A percentile compares a stretch with the other conserved stretches of the same genome.
These are phyloP conservation scores for Aethina tumida DNA, from an alignment of 1,140 invertebrate genomes.

Conservation along the genomic window DNA sequence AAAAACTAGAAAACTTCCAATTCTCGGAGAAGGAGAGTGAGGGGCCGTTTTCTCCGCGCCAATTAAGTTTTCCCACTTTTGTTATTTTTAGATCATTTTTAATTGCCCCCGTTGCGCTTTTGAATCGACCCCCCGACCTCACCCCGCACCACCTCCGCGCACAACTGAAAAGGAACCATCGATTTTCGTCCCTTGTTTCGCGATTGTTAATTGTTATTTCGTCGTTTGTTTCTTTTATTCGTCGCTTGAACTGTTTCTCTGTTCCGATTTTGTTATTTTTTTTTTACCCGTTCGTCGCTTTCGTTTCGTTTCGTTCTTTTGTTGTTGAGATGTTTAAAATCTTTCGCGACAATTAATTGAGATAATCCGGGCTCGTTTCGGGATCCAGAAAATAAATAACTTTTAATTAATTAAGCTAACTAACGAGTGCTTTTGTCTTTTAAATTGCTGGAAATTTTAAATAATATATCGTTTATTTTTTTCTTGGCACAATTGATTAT, in stretches of 20 bases:
- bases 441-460: too few relatives aligned
- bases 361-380: too few relatives aligned
- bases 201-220: conserved; percentile 17
- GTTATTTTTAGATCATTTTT: conserved; percentile 30
- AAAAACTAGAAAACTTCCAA: too few relatives aligned
- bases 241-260: too few relatives aligned
- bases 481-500: too few relatives aligned
- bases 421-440: too few relatives aligned
- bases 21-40: conserved; percentile 8
- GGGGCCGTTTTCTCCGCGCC: conserved; percentile 26
- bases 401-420: too few relatives aligned
- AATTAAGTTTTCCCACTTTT: conserved; percentile 29
- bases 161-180: too few relatives aligned
- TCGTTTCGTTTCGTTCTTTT: conserved; percentile 7
- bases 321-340: conserved; percentile 3
- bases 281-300: too few relatives aligned
- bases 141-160: conserved; percentile 14
- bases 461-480: too few relatives aligned
- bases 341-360: conserved; percentile 6
- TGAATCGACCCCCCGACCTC: conserved; percentile 17
- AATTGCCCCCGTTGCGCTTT: conserved; percentile 25
- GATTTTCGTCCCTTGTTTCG: conserved; percentile 7
- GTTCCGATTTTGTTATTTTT: too few relatives aligned
- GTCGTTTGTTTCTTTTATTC: conserved; percentile 12
- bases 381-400: too few relatives aligned